Evolutionary conservation across 2,113 vertebrate genomes (phyloP).

Genomic region (Dryoscopus gambensis): DNA sequence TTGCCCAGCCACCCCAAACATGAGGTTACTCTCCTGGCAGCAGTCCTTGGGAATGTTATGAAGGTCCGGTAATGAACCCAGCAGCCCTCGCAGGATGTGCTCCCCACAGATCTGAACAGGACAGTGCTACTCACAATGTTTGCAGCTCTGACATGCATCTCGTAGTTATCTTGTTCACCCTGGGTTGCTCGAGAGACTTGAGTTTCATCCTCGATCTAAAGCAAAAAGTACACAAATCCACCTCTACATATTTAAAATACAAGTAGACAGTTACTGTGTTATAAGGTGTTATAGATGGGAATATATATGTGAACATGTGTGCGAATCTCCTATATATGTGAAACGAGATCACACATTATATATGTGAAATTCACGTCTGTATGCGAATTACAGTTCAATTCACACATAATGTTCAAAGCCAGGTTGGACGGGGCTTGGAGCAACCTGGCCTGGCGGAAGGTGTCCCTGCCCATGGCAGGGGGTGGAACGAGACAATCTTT

Average conservation of each 20-base stretch:
- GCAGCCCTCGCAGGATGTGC: neutral
- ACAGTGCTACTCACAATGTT: constrained; percentile 86
- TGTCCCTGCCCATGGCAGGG: too few species aligned
- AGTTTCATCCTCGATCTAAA: constrained; percentile 94
- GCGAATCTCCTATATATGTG: neutral
- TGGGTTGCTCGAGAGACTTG: constrained; percentile 94
- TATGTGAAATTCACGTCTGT: neutral
- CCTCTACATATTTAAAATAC: neutral
- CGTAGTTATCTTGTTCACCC: constrained; percentile 95
- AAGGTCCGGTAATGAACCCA: neutral
- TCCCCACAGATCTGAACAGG: neutral
- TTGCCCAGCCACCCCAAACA: neutral
- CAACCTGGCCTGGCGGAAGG: neutral
- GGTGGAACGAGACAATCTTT: neutral
- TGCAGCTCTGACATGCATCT: constrained; percentile 96
- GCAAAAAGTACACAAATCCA: neutral
- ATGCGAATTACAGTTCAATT: neutral
- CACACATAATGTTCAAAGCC: neutral
- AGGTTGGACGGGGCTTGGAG: accelerated
- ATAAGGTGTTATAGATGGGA: neutral
- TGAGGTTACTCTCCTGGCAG: neutral
- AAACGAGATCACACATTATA: neutral
- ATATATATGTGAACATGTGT: neutral
- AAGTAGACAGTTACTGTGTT: neutral
- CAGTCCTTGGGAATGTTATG: accelerated